These are phyloP conservation scores for Pygmarrhopalites habei DNA, from an alignment of 1,140 invertebrate species.

Conservation along the genomic window DNA sequence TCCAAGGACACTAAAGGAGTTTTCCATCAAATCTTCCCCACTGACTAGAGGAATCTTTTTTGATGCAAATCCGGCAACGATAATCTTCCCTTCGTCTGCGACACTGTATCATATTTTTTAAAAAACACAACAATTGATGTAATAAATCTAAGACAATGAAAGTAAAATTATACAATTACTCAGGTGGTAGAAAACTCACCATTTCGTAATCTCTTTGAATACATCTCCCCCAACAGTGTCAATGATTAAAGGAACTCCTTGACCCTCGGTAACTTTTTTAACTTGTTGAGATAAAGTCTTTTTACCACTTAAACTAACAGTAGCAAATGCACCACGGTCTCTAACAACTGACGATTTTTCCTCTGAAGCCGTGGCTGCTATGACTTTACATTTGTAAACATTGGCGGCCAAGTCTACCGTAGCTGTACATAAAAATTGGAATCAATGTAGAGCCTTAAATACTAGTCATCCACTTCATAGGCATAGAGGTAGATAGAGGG, in stretches of 20 bases:
- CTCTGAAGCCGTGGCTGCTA: slow-evolving; percentile 53
- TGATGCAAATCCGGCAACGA: slow-evolving; percentile 52
- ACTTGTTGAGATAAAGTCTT: slow-evolving; percentile 51
- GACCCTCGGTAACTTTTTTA: slow-evolving; percentile 49
- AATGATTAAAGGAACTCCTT: slow-evolving; percentile 54
- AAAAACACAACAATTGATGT: too few species aligned
- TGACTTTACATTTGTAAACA: slow-evolving; percentile 53
- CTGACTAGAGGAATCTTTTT: slow-evolving; percentile 45
- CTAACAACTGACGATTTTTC: slow-evolving; percentile 50
- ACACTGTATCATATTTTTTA: too few species aligned
- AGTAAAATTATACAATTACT: too few species aligned
- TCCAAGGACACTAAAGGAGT: slow-evolving; percentile 49
- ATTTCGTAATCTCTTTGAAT: slow-evolving; percentile 50
- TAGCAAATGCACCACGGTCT: slow-evolving; percentile 54
- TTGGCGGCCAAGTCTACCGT: slow-evolving; percentile 56
- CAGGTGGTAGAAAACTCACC: slow-evolving; percentile 44
- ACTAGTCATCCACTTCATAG: background rate
- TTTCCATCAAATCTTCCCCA: slow-evolving; percentile 42
- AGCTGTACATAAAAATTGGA: slow-evolving; percentile 43
- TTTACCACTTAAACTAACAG: slow-evolving; percentile 50
- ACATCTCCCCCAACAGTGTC: slow-evolving; percentile 53
- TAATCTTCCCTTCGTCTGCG: slow-evolving; percentile 49
- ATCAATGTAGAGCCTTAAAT: slow-evolving; percentile 1
- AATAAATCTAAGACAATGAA: too few species aligned
- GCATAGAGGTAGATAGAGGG: background rate